Evolutionary conservation across 1,140 invertebrate species (phyloP), one percentile per base, ranked within the genome.

Genomic region (Pseudomyrmex flavicornis): DNA sequence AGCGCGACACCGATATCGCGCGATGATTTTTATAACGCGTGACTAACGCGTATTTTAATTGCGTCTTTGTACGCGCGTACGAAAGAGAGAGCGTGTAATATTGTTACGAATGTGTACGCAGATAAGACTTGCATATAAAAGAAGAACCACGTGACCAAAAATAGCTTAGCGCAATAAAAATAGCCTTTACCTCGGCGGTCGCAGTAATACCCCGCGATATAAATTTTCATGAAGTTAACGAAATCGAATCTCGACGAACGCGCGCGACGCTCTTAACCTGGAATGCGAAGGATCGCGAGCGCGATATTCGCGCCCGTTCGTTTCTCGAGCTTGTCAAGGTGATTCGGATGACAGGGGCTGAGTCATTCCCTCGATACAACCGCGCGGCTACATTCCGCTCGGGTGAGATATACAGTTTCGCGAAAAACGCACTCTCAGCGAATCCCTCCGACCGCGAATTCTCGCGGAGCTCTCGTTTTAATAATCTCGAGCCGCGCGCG

Each of bases 231-330:
- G 54, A 80, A 70, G 66, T 59, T 70, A 70, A 70, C 76, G 76
- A 80, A 80, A 80, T 26, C 54, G 66, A 80, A 80, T 58, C 66
- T 59, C 54, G 15, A 59, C 54, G 15, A 59, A 17, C 44, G 52
- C 44, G 76, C 48, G 44, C 65, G 82, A 44, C 65, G 82, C 50
- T 68, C 35, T 88, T 88, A 84, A 87, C 73, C 86, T 87, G 86
- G 85, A 88, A 88, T 88, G 86, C 59, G 85, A 87, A 66, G 85
- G 86, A 88, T 87, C 85, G 80, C 85, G 61, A 35, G 80, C 80
- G 79, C 35, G 35, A 35, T 35, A 77, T 84, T 86, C 73, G 8
- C 72, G 50, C 74, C 35, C 74, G 48, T n/a, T 66, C 56, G 50
- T n/a, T 54, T 52, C 46, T 58, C 56, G 48, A 59, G 85, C 72